These are phyloP conservation scores for Orestias chungarensis DNA, from an alignment of 2,797 vertebrate genomes.

Conservation along the genomic window DNA sequence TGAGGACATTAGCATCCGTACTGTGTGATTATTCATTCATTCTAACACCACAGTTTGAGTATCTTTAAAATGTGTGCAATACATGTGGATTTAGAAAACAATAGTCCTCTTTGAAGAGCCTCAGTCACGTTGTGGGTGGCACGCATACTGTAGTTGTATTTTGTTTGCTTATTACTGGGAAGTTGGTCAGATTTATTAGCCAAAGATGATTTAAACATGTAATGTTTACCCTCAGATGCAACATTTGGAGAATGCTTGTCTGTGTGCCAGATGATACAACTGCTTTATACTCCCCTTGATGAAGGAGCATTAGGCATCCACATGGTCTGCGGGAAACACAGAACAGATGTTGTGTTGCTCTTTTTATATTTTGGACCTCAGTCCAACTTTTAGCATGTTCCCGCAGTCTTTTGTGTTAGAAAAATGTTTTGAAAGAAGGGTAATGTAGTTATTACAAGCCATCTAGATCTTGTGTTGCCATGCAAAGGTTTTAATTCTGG, in stretches of 20 bases:
- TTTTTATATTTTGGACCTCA: slow-evolving; percentile 44
- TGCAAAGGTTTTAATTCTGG: slow-evolving; percentile 9
- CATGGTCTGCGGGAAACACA: slow-evolving; percentile 1
- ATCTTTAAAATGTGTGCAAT: slow-evolving; percentile 26
- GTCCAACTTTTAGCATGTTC: slow-evolving; percentile 25
- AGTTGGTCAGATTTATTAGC: slow-evolving; percentile 31
- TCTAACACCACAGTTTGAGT: slow-evolving; percentile 3
- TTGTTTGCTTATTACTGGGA: slow-evolving; percentile 13
- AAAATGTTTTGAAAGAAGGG: slow-evolving; percentile 21
- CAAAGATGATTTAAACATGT: slow-evolving; percentile 35
- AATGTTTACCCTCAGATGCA: slow-evolving; percentile 31
- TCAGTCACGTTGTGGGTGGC: slow-evolving; percentile 32
- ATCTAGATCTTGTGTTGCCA: slow-evolving; percentile 17
- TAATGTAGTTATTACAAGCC: slow-evolving; percentile 27
- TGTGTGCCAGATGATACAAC: slow-evolving; percentile 23
- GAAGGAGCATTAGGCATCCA: background rate
- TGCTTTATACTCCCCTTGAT: slow-evolving; percentile 15
- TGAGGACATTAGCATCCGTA: background rate
- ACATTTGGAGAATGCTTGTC: slow-evolving; percentile 15
- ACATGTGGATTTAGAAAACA: slow-evolving; percentile 22
- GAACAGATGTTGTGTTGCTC: slow-evolving; percentile 35
- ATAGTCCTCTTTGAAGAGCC: slow-evolving; percentile 7
- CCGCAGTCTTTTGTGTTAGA: background rate
- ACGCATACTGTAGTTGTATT: slow-evolving; percentile 10
- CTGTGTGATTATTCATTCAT: background rate